Percentiles rank a stretch among this genome's conserved stretches.
Conservation (phyloP, 1,140 invertebrate genomes). For the Glossosoma conforme region DNA sequence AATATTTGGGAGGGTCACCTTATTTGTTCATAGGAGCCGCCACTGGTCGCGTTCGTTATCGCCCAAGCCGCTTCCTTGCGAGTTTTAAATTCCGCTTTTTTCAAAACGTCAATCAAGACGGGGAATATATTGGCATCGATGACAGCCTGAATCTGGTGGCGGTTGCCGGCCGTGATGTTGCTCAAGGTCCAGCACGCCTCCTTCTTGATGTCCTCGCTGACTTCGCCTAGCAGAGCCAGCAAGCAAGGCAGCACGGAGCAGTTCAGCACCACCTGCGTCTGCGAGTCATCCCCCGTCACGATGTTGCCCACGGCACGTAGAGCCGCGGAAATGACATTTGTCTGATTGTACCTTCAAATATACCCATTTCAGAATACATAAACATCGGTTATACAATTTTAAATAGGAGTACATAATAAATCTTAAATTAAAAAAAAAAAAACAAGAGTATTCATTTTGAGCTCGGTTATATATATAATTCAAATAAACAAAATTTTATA, state of each 20-base stretch:
- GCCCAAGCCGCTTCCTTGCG: conserved; percentile 98
- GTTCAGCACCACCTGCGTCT: conserved; percentile 93
- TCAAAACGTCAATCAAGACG: conserved; percentile 83
- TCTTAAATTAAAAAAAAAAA: too few relatives aligned
- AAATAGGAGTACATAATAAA: too few relatives aligned
- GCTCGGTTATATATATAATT: conserved; percentile 2
- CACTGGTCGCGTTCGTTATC: conserved; percentile 95
- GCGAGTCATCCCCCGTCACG: conserved; percentile 94
- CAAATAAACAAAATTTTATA: too few relatives aligned
- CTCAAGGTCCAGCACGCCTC: conserved; percentile 98
- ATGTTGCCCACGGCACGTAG: conserved; percentile 95
- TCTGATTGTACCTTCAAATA: conserved; percentile 77
- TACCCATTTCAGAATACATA: too few relatives aligned
- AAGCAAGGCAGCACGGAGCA: conserved; percentile 85
- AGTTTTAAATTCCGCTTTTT: conserved; percentile 93
- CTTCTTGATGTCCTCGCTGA: conserved; percentile 86
- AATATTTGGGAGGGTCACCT: conserved; percentile 59
- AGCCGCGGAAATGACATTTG: conserved; percentile 92
- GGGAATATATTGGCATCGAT: conserved; percentile 96
- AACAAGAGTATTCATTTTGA: too few relatives aligned
- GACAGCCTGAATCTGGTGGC: conserved; percentile 90
- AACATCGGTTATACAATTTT: background rate
- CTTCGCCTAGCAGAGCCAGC: conserved; percentile 70
- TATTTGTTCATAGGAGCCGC: conserved; percentile 91
- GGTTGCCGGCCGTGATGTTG: conserved; percentile 96